Base-by-base conservation (phyloP, 2,888 invertebrate genomes). In the Tupiocoris notatus region DNA sequence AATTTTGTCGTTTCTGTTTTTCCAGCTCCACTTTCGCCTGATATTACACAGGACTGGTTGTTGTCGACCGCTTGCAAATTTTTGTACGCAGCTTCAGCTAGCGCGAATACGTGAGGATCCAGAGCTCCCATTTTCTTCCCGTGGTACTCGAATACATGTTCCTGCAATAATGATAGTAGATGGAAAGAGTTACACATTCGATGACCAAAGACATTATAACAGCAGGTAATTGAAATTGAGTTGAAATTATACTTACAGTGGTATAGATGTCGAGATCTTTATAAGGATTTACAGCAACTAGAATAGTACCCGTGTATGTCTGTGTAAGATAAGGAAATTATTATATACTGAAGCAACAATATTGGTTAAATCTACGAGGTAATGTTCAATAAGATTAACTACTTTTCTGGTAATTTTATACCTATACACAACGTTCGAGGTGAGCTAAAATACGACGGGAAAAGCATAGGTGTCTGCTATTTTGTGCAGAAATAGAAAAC, bases 1-100 rank as follows among this genome's bases (percentile, higher is more conserved):
- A 95, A 90, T 84, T 95, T 94, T 1, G 95, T 96, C 70, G 93
- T 94, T 85, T 96, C 95, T 0, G 96, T 96, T 86, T 96, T 96
- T 68, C 96, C 96, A 2, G 95, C 95, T 2, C 96, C 95, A 81
- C 94, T 94, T 85, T 95, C 95, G 1, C 95, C 95, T 57, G 94
- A 94, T 87, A 95, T 95, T 75, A 95, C 94, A 81, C 94, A 92
- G 70, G 94, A 94, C 85, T 95, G 92, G 83, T 90, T 89, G 79
- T 83, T 83, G 76, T 85, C 85, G 56, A 84, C 83, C 71, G 85
- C 88, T 86, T 90, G 90, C 76, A 93, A 85, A 17, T 90, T 91
- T 77, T 89, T 89, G 85, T 95, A 94, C 0, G 95, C 93, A 9
- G 95, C 92, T 85, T 95, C 95, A 0, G 95, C 94, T 80, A 96